A percentile compares a stretch with the other conserved stretches of the same genome.
These are phyloP conservation scores for Drosophila multiciliata DNA, from an alignment of 2,888 invertebrate species.

Conservation along the genomic window DNA sequence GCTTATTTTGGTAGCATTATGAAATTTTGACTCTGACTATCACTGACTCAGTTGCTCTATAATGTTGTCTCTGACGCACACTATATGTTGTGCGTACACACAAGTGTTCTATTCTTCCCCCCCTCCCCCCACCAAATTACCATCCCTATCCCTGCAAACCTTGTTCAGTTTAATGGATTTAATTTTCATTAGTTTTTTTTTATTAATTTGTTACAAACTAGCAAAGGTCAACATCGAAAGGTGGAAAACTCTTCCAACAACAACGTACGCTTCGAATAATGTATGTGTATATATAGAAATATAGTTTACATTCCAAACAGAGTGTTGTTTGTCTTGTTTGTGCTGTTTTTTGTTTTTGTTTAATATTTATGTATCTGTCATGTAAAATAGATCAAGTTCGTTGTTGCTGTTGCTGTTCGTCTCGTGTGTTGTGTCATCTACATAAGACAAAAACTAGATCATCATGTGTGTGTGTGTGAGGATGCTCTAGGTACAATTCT, in stretches of 20 bases:
- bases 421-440: slow-evolving; percentile 47
- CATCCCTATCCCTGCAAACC: too few relatives aligned
- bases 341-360: slow-evolving; percentile 14
- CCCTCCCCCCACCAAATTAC: too few relatives aligned
- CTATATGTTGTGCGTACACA: slow-evolving; percentile 33
- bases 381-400: slow-evolving; percentile 72
- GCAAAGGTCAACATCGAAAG: slow-evolving; percentile 52
- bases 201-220: slow-evolving; percentile 58
- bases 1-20: slow-evolving; percentile 1
- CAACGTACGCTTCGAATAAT: neutral
- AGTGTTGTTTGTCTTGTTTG: slow-evolving; percentile 17
- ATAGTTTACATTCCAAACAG: neutral
- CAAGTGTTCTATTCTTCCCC: slow-evolving; percentile 9
- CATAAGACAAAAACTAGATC: slow-evolving; percentile 46
- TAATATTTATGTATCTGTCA: slow-evolving; percentile 50
- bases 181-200: slow-evolving; percentile 50
- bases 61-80: slow-evolving; percentile 3
- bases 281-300: neutral
- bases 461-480: slow-evolving; percentile 17
- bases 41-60: neutral
- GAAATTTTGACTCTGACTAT: neutral
- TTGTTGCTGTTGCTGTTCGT: slow-evolving; percentile 37
- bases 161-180: slow-evolving; percentile 27
- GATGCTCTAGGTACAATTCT: slow-evolving; percentile 23
- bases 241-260: slow-evolving; percentile 13